Evolutionary conservation across 2,113 vertebrate genomes (phyloP).

Genomic region (Larimichthys polyactis): DNA sequence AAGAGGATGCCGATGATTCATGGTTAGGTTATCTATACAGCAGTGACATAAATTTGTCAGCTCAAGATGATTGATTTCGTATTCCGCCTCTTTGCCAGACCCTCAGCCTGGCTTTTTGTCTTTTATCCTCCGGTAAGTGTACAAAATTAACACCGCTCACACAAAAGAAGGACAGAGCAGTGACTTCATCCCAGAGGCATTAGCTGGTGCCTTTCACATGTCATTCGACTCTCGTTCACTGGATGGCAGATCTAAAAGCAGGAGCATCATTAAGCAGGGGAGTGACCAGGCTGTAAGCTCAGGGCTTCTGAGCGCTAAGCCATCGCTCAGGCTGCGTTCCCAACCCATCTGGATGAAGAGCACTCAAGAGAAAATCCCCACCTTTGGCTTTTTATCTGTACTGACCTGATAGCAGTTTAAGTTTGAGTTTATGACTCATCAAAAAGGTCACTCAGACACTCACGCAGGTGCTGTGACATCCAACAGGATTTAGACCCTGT

Average conservation of each 20-base stretch:
- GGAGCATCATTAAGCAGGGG: slow-evolving; percentile 47
- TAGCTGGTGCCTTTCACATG: slow-evolving; percentile 38
- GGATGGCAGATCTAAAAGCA: slow-evolving; percentile 52
- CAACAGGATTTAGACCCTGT: neutral
- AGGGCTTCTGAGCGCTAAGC: slow-evolving; percentile 63
- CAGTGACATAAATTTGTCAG: neutral
- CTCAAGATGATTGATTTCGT: slow-evolving; percentile 16
- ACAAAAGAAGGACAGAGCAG: slow-evolving; percentile 25
- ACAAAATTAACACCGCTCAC: slow-evolving; percentile 13
- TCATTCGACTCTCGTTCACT: slow-evolving; percentile 45
- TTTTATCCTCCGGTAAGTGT: neutral
- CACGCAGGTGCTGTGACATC: neutral
- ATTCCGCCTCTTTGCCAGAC: neutral
- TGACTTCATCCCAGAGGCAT: slow-evolving; percentile 27
- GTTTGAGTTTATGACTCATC: neutral
- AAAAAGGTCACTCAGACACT: neutral
- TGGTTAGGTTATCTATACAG: neutral
- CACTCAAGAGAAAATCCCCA: slow-evolving; percentile 61
- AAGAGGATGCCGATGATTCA: slow-evolving; percentile 1
- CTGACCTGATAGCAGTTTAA: slow-evolving; percentile 12
- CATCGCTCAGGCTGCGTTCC: slow-evolving; percentile 53
- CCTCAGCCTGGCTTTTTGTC: neutral
- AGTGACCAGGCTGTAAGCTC: slow-evolving; percentile 43
- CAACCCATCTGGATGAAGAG: slow-evolving; percentile 70
- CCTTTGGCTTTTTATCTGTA: slow-evolving; percentile 49